These are phyloP conservation scores for Anorthoa munda DNA, from an alignment of 2,888 invertebrate genomes.

Conservation along the genomic window DNA sequence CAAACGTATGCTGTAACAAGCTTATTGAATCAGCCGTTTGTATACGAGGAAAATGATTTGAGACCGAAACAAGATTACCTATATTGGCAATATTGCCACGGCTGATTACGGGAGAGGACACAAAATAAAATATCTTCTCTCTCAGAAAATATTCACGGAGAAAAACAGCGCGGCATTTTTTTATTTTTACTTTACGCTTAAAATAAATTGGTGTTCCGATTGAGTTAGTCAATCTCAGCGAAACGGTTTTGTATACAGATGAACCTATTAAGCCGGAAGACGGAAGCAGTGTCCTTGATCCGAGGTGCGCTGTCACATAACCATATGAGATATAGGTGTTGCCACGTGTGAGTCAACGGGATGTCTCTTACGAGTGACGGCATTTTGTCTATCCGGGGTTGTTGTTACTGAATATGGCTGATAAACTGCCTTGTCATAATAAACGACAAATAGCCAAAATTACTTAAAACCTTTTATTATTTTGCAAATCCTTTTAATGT, in stretches of 20 bases:
- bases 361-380: constrained; percentile 62
- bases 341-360: constrained; percentile 73
- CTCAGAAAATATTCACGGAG: constrained; percentile 54
- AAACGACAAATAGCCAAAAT: constrained; percentile 10
- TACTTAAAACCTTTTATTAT: constrained; percentile 9
- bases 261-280: constrained; percentile 57
- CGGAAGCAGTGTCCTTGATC: constrained; percentile 76
- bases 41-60: constrained; percentile 65
- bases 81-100: constrained; percentile 67
- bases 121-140: constrained; percentile 56
- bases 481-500: constrained; percentile 31
- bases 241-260: constrained; percentile 59
- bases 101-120: constrained; percentile 61
- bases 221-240: constrained; percentile 54
- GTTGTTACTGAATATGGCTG: not conserved
- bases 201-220: constrained; percentile 57
- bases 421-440: not conserved
- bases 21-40: constrained; percentile 66
- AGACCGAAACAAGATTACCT: constrained; percentile 66
- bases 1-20: constrained; percentile 55
- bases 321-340: constrained; percentile 39
- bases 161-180: constrained; percentile 35
- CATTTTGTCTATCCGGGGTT: constrained; percentile 29
- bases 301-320: constrained; percentile 69
- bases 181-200: constrained; percentile 42